phyloP scores from a whole-genome alignment of 2,113 vertebrate genomes.

The Laticauda laticaudata region DNA sequence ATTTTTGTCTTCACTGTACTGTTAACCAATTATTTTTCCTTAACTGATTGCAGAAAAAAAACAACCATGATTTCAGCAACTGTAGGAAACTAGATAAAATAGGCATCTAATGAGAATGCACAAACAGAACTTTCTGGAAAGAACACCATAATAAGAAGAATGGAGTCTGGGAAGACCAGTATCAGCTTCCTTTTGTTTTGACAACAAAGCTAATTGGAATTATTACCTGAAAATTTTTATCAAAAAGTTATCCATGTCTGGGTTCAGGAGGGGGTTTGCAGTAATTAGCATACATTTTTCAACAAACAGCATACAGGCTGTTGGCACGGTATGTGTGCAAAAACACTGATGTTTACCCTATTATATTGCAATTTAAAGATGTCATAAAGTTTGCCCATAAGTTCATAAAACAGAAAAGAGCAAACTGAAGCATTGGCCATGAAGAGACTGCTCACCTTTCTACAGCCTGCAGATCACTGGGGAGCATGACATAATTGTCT shows the following conservation, averaged over 20 bases:
- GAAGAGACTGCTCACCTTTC: conserved; percentile 26
- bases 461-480: conserved; percentile 42
- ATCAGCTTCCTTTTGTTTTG: not conserved
- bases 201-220: not conserved
- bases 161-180: not conserved
- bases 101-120: not conserved
- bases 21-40: not conserved
- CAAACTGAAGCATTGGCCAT: conserved; percentile 49
- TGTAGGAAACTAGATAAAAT: not conserved
- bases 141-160: not conserved
- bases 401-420: conserved; percentile 60
- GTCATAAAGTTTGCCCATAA: conserved; percentile 76
- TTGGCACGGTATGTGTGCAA: conserved; percentile 88
- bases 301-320: conserved; percentile 97
- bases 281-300: conserved; percentile 88
- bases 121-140: not conserved
- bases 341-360: conserved; percentile 84
- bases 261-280: conserved; percentile 57
- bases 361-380: conserved; percentile 82
- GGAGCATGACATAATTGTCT: conserved; percentile 51
- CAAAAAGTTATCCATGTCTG: conserved; percentile 36
- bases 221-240: conserved; percentile 56
- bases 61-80: not conserved
- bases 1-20: not conserved
- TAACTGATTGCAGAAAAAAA: too few relatives aligned